Evolutionary conservation across 2,113 vertebrate genomes (phyloP).

Genomic region (Origma solitaria): DNA sequence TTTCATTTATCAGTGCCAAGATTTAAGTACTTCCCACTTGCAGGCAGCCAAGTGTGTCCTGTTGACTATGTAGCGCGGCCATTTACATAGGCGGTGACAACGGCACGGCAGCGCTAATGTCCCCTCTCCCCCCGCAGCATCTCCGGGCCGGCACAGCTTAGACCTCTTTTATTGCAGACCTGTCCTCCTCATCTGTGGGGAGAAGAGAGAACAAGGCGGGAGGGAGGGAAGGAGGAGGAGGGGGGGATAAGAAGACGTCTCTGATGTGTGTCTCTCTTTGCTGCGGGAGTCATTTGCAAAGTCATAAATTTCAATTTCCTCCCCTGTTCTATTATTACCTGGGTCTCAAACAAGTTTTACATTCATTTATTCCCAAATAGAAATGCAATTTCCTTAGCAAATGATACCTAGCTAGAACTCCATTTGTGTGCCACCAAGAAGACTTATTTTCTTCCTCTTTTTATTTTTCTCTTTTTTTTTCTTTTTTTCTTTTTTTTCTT

Average conservation of each 20-base stretch:
- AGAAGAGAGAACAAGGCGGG: slow-evolving; percentile 52
- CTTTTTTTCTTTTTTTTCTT: background rate
- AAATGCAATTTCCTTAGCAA: slow-evolving; percentile 88
- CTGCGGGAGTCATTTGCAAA: slow-evolving; percentile 87
- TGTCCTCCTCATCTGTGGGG: slow-evolving; percentile 62
- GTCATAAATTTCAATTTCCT: slow-evolving; percentile 96
- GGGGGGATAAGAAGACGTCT: slow-evolving; percentile 44
- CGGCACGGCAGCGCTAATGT: slow-evolving; percentile 81
- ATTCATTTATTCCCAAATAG: slow-evolving; percentile 81
- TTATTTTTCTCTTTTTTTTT: background rate
- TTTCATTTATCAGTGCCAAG: slow-evolving; percentile 95
- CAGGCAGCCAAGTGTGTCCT: slow-evolving; percentile 83
- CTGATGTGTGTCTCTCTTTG: slow-evolving; percentile 69
- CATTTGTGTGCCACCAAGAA: slow-evolving; percentile 78
- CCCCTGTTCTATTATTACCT: slow-evolving; percentile 84
- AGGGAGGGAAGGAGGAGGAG: background rate
- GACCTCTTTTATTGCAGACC: slow-evolving; percentile 62
- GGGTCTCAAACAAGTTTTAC: slow-evolving; percentile 77
- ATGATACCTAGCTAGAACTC: slow-evolving; percentile 85
- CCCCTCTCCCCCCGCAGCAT: slow-evolving; percentile 41
- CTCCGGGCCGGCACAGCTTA: slow-evolving; percentile 49
- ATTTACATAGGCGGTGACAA: slow-evolving; percentile 88
- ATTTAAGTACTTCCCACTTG: slow-evolving; percentile 75
- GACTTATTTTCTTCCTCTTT: slow-evolving; percentile 53
- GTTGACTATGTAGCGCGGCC: slow-evolving; percentile 89